Evolutionary conservation across 2,797 vertebrate genomes (phyloP).

Genomic region (Salarias fasciatus): DNA sequence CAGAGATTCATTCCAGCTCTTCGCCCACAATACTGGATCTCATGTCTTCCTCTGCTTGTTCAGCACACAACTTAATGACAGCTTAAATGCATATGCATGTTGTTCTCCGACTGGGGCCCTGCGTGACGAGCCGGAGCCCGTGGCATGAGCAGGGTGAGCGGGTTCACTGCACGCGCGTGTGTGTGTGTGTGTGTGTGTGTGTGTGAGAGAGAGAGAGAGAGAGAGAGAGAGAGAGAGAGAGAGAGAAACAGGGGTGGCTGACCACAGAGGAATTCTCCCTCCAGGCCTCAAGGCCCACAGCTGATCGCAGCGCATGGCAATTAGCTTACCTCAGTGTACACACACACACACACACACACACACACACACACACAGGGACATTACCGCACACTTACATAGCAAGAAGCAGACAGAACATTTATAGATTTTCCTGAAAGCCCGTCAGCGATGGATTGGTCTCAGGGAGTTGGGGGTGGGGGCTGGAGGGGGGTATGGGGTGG

Average conservation of each 20-base stretch:
- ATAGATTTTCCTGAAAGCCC: conserved; percentile 30
- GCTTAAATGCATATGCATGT: conserved; percentile 47
- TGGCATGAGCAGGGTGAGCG: conserved; percentile 58
- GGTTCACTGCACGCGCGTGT: conserved; percentile 40
- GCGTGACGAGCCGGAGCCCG: conserved; percentile 41
- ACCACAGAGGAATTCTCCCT: conserved; percentile 72
- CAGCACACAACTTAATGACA: conserved; percentile 58
- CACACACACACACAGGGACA: conserved; percentile 19
- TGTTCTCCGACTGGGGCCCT: conserved; percentile 30
- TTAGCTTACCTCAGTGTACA: conserved; percentile 60
- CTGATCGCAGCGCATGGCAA: conserved; percentile 70
- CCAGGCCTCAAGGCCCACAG: conserved; percentile 64
- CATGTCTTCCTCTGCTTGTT: conserved; percentile 50
- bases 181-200: no score
- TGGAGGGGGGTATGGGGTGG: no score
- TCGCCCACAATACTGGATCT: conserved; percentile 32
- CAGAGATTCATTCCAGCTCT: neutral
- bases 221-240: conserved; percentile 41
- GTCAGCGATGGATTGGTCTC: neutral
- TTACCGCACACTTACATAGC: conserved; percentile 12
- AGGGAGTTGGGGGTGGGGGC: no score
- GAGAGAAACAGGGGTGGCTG: conserved; percentile 54
- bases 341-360: conserved; percentile 29
- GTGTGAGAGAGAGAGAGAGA: no score
- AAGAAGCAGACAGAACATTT: conserved; percentile 24